Base-by-base conservation (phyloP, 2,888 invertebrate species). In the Mimas tiliae region DNA sequence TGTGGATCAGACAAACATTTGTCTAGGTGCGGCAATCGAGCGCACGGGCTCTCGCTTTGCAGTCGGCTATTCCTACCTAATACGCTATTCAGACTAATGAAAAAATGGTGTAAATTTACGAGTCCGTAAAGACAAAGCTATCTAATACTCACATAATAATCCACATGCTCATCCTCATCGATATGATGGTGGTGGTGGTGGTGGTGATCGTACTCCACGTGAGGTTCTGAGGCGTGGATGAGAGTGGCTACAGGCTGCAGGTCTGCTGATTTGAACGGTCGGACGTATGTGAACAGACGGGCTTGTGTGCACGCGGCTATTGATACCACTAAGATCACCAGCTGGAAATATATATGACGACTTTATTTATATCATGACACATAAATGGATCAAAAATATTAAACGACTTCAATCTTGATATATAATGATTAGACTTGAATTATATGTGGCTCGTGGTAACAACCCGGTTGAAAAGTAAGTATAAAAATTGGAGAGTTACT, bases 91-190 rank as follows among this genome's bases (percentile, higher is more conserved):
- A 27, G 27, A 27, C 27, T 27, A 27, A n/a, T 27, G 2, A 27
- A 27, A 27, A 27, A 27, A 27, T 27, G 27, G 27, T 27, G 27
- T 27, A 27, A 27, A 27, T 27, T n/a, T n/a, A n/a, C 27, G 27
- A 3, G 27, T 27, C 27, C 1, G 27, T 27, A 27, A 4, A 27
- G 27, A 27, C 27, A 9, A 38, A 38, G 7, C 38, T 51, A 11
- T 52, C 52, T 12, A 58, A 62, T 69, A 91, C 95, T 94, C 82
- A 95, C 95, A 85, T 95, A 95, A 82, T 95, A 95, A 79, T 95
- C 95, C 21, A 95, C 94, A 75, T 94, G 95, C 74, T 95, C 94
- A 65, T 95, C 93, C 19, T 93, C 93, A 0, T 88, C 80, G 67
- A 90, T 83, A 70, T 90, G 88, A 66, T 89, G 89, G 62, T 87